Evolutionary conservation across 92 coral and sea anemone genomes (phyloP).

Genomic region (Porites divaricata): DNA sequence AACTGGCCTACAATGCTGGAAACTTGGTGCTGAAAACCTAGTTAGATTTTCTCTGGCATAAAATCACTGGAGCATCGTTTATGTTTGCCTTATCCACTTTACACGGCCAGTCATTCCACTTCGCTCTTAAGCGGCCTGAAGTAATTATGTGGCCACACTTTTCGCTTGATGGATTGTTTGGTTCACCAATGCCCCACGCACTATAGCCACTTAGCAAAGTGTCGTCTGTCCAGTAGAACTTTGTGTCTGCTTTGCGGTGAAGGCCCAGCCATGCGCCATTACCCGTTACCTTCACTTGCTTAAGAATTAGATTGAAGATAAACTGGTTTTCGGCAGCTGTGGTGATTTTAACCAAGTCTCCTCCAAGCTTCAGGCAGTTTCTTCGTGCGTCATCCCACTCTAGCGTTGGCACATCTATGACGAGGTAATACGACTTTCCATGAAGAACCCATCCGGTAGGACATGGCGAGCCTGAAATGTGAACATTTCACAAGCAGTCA

Average conservation of each 20-base stretch:
- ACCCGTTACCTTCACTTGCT: conserved; percentile 12
- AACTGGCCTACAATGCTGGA: too few species aligned
- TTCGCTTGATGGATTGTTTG: conserved; percentile 3
- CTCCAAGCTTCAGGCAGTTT: conserved; percentile 28
- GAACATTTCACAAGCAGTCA: not conserved
- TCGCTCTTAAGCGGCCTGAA: not conserved
- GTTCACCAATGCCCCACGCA: conserved; percentile 15
- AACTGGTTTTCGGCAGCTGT: conserved; percentile 35
- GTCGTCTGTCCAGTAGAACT: conserved; percentile 40
- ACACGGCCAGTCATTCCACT: conserved; percentile 31
- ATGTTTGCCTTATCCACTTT: not conserved
- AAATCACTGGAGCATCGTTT: not conserved
- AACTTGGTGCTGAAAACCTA: not conserved
- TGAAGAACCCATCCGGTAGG: conserved; percentile 6
- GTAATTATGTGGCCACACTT: not conserved
- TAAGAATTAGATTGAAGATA: conserved; percentile 1
- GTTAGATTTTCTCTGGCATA: not conserved
- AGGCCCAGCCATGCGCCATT: conserved; percentile 12
- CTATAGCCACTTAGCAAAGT: not conserved
- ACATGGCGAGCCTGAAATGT: not conserved
- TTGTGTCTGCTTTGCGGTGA: conserved; percentile 14
- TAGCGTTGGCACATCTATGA: conserved; percentile 15
- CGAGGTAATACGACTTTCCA: conserved; percentile 3
- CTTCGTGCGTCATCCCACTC: conserved; percentile 28
- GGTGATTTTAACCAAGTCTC: conserved; percentile 19